These are phyloP conservation scores for Corythornis vintsioides DNA, from an alignment of 2,113 vertebrate genomes.

Conservation along the genomic window DNA sequence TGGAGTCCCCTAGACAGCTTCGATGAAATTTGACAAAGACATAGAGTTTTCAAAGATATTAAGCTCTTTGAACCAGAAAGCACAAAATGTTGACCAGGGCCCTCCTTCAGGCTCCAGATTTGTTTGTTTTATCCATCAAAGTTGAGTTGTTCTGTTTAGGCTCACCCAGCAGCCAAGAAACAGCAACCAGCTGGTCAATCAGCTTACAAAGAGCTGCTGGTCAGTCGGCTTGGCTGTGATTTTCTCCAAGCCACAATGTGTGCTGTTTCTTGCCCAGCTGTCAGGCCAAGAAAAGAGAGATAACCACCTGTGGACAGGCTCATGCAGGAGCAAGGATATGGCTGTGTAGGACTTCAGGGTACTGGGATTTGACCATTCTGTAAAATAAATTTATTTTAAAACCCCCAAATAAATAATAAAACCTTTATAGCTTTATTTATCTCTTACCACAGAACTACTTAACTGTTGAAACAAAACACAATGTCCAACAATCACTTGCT, in stretches of 20 bases:
- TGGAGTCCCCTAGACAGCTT: background rate
- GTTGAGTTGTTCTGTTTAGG: conserved; percentile 16
- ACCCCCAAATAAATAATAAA: background rate
- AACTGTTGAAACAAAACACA: background rate
- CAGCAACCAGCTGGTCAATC: background rate
- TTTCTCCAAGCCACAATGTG: background rate
- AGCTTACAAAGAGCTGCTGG: background rate
- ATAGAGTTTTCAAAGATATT: background rate
- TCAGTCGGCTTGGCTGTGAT: accelerated
- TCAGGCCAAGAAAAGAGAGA: background rate
- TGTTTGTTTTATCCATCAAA: conserved; percentile 11
- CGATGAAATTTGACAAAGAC: conserved; percentile 2
- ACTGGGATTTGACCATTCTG: background rate
- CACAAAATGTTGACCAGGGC: background rate
- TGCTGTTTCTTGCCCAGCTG: background rate
- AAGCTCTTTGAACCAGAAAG: conserved; percentile 10
- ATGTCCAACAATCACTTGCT: background rate
- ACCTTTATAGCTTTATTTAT: background rate
- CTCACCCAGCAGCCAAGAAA: conserved; percentile 19
- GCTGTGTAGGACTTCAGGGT: background rate
- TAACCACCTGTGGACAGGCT: background rate
- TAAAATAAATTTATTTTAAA: background rate
- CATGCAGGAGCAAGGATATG: background rate
- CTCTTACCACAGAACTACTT: background rate
- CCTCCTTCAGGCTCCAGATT: background rate